Percentiles rank a stretch among this genome's conserved stretches.
Conservation (phyloP, 2,888 invertebrate genomes). For the Vannuccia rotundouncinata region DNA sequence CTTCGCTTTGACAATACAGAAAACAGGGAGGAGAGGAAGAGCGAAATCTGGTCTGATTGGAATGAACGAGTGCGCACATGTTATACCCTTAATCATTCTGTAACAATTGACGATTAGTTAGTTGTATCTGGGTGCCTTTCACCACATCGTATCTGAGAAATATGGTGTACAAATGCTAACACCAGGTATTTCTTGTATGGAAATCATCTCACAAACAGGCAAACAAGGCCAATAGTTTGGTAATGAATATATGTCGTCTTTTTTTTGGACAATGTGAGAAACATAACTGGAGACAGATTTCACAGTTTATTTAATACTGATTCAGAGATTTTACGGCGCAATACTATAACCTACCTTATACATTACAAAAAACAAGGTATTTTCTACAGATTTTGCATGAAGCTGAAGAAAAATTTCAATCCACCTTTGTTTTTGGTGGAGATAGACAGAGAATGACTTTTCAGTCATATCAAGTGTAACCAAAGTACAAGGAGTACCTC, state of each 20-base stretch:
- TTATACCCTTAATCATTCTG: background rate
- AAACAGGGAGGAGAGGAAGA: background rate
- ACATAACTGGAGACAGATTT: slow-evolving; percentile 20
- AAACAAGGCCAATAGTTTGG: background rate
- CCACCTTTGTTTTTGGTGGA: slow-evolving; percentile 20
- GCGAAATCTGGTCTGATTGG: background rate
- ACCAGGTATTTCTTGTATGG: background rate
- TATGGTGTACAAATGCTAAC: background rate
- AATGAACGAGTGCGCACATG: background rate
- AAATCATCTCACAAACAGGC: background rate
- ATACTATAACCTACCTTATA: slow-evolving; percentile 4
- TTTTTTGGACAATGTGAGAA: slow-evolving; percentile 4
- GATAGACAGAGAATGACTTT: slow-evolving; percentile 21
- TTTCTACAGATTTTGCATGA: background rate
- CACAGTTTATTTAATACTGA: background rate
- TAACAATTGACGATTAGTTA: background rate
- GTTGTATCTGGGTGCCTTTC: background rate
- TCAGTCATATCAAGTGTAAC: slow-evolving; percentile 10
- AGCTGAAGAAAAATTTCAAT: background rate
- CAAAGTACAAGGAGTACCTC: background rate
- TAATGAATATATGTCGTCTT: background rate
- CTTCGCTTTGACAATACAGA: background rate
- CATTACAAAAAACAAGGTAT: slow-evolving; percentile 2
- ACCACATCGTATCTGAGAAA: background rate
- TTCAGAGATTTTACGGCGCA: slow-evolving; percentile 2